A percentile compares a stretch with the other conserved stretches of the same genome.
Conservation (phyloP, 2,888 invertebrate species). For the Chymomyza fuscimana region DNA sequence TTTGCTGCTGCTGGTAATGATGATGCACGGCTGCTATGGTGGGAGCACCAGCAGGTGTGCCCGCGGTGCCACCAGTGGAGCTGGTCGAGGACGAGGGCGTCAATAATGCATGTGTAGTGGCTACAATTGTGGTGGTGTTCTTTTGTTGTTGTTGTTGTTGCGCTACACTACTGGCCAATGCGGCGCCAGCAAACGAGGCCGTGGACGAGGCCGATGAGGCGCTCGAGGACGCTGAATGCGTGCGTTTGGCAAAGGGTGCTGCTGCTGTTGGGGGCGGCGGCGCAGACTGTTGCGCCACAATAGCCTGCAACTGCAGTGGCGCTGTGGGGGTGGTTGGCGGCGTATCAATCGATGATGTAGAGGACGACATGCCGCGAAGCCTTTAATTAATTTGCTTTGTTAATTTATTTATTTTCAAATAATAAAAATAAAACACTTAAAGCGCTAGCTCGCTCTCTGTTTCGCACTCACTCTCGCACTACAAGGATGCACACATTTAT, state of each 20-base stretch:
- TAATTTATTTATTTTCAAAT: background rate
- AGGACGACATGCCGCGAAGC: conserved; percentile 51
- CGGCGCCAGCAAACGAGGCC: conserved; percentile 19
- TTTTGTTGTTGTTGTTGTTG: conserved; percentile 37
- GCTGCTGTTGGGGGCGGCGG: conserved; percentile 12
- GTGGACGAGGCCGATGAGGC: conserved; percentile 19
- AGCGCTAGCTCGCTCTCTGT: background rate
- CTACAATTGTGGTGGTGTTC: conserved; percentile 32
- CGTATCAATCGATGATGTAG: conserved; percentile 68
- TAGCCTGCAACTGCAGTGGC: conserved; percentile 53
- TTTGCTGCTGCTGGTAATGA: conserved; percentile 33
- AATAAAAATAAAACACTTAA: background rate
- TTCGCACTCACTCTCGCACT: background rate
- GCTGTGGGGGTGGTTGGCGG: conserved; percentile 66
- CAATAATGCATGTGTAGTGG: conserved; percentile 27
- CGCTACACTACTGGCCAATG: background rate
- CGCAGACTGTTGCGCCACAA: conserved; percentile 43
- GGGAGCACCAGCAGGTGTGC: conserved; percentile 25
- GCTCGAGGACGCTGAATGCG: conserved; percentile 42
- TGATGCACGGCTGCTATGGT: conserved; percentile 52
- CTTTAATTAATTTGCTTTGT: conserved; percentile 1
- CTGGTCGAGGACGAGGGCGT: conserved; percentile 40
- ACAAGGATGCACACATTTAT: background rate
- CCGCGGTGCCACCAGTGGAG: conserved; percentile 26
- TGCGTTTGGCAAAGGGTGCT: conserved; percentile 33